These are phyloP conservation scores for Microplitis mediator DNA, from an alignment of 1,140 invertebrate species.

Conservation along the genomic window DNA sequence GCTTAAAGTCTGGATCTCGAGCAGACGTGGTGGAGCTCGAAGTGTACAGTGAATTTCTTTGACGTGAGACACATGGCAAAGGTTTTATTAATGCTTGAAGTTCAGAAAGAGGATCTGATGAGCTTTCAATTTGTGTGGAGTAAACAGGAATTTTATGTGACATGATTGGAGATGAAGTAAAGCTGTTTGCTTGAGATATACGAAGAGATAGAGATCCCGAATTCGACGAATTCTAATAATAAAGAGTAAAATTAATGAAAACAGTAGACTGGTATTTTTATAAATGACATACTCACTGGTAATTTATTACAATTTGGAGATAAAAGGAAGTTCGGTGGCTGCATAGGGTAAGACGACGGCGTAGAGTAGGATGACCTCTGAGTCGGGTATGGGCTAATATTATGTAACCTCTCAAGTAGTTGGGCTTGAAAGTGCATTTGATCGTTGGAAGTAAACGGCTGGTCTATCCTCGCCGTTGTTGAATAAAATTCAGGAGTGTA, in stretches of 20 bases:
- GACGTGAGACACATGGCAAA: conserved; percentile 58
- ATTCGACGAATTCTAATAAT: conserved; percentile 44
- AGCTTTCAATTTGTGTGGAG: conserved; percentile 23
- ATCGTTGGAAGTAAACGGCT: conserved; percentile 42
- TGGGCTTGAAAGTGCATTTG: conserved; percentile 63
- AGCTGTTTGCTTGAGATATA: conserved; percentile 56
- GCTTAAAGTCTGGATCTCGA: conserved; percentile 26
- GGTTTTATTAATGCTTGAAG: conserved; percentile 69
- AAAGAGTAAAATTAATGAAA: conserved; percentile 36
- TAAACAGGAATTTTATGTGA: conserved; percentile 46
- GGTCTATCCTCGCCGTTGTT: conserved; percentile 41
- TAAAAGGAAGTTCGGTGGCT: conserved; percentile 44
- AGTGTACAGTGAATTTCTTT: conserved; percentile 23
- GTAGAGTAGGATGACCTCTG: conserved; percentile 53
- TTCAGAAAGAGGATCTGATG: conserved; percentile 43
- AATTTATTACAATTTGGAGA: conserved; percentile 45
- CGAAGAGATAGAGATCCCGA: conserved; percentile 48
- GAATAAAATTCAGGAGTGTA: conserved; percentile 49
- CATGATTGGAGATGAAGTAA: conserved; percentile 56
- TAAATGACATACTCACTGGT: conserved; percentile 41
- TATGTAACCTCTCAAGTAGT: conserved; percentile 66
- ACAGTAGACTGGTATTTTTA: background rate
- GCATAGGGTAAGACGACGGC: conserved; percentile 48
- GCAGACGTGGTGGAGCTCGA: background rate
- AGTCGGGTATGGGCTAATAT: conserved; percentile 58